Conservation (phyloP, 2,797 vertebrate genomes). For the Meda fulgida region DNA sequence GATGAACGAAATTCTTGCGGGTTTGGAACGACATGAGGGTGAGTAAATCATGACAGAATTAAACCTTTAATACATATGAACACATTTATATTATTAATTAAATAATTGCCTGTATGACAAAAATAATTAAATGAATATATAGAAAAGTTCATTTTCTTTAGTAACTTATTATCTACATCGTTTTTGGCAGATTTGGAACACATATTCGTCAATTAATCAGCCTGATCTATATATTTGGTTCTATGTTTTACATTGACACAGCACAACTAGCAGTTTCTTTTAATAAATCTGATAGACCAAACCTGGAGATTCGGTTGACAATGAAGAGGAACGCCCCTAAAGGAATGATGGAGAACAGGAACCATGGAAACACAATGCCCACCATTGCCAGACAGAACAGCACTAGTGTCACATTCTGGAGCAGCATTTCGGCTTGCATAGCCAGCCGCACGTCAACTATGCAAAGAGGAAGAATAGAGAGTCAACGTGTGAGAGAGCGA, state of each 20-base stretch:
- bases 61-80: background rate
- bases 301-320: slow-evolving; percentile 83
- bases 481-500: slow-evolving; percentile 48
- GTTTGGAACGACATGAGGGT: too few species aligned
- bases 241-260: background rate
- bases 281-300: slow-evolving; percentile 46
- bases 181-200: too few species aligned
- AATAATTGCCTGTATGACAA: background rate
- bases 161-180: too few species aligned
- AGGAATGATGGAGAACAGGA: slow-evolving; percentile 81
- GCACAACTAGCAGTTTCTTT: too few species aligned
- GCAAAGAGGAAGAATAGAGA: slow-evolving; percentile 4
- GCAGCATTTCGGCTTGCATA: slow-evolving; percentile 82
- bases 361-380: slow-evolving; percentile 83
- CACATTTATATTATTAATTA: background rate
- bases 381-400: slow-evolving; percentile 82
- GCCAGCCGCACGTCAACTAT: slow-evolving; percentile 84
- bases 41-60: too few species aligned
- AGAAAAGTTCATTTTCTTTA: too few species aligned
- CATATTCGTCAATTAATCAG: background rate
- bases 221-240: background rate
- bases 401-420: slow-evolving; percentile 83
- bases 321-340: slow-evolving; percentile 78
- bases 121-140: background rate
- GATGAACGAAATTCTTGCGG: too few species aligned